phyloP scores from a whole-genome alignment of 2,888 invertebrate species.

The Periphyllus acericola region DNA sequence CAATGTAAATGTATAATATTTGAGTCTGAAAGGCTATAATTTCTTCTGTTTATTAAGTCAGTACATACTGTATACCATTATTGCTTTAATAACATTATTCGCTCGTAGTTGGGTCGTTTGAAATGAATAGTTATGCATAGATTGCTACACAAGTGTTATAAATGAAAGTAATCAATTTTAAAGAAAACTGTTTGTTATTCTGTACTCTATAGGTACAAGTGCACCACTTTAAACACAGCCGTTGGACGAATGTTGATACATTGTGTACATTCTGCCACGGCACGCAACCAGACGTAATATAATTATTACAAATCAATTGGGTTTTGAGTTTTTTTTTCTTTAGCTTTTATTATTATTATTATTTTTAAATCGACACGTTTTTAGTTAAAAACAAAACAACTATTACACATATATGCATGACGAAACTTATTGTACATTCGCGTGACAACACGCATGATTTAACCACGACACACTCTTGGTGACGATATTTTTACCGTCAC shows the following conservation, averaged over 20 bases:
- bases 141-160: too few species aligned
- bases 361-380: slow-evolving; percentile 25
- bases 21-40: too few species aligned
- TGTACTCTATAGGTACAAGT: too few species aligned
- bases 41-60: too few species aligned
- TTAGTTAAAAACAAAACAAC: not conserved
- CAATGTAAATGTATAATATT: too few species aligned
- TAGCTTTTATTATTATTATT: not conserved
- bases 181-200: not conserved
- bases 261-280: not conserved
- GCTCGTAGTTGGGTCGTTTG: too few species aligned
- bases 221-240: not conserved
- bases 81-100: too few species aligned
- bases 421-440: slow-evolving; percentile 8
- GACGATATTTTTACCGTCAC: not conserved
- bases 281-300: not conserved
- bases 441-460: slow-evolving; percentile 53
- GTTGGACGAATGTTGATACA: not conserved
- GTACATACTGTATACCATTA: too few species aligned
- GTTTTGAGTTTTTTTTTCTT: not conserved
- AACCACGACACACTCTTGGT: slow-evolving; percentile 26
- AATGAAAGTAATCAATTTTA: not conserved
- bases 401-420: not conserved
- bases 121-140: too few species aligned
- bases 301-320: not conserved